A percentile compares a stretch with the other conserved stretches of the same genome.
These are phyloP conservation scores for Caenorhabditis remanei DNA, from an alignment of 1,140 invertebrate species.

Conservation along the genomic window DNA sequence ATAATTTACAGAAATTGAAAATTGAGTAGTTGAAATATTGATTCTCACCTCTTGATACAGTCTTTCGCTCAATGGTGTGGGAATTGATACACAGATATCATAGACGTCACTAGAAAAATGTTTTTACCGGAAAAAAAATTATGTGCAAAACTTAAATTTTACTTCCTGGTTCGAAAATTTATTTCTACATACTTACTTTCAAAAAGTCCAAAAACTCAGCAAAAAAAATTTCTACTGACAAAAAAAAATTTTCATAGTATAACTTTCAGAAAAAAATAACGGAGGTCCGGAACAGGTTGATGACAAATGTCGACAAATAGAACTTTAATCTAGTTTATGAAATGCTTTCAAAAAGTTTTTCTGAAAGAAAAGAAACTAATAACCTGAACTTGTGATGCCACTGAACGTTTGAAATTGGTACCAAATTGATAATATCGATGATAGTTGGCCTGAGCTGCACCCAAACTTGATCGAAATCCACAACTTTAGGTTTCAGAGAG, in stretches of 20 bases:
- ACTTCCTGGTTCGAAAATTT: too few species aligned
- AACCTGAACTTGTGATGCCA: conserved; percentile 56
- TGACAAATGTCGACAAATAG: too few species aligned
- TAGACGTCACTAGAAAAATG: conserved; percentile 71
- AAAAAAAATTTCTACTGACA: too few species aligned
- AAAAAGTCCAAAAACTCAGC: too few species aligned
- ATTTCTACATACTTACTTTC: too few species aligned
- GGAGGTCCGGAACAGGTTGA: too few species aligned
- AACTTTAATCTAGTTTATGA: too few species aligned
- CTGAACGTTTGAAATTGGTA: conserved; percentile 25
- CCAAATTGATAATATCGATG: conserved; percentile 54
- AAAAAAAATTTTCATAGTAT: too few species aligned
- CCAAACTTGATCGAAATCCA: conserved; percentile 39
- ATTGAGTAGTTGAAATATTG: neutral
- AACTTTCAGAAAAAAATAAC: too few species aligned
- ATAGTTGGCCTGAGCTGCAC: conserved; percentile 21
- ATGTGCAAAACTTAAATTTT: too few species aligned
- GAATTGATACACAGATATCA: conserved; percentile 72
- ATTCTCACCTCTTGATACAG: conserved; percentile 63
- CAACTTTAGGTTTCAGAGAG: conserved; percentile 37
- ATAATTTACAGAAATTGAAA: neutral
- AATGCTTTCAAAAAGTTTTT: neutral
- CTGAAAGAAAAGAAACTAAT: conserved; percentile 1
- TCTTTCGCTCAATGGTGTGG: conserved; percentile 68
- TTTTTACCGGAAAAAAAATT: neutral